Evolutionary conservation across 1,140 invertebrate genomes (phyloP), one percentile per base, ranked within the genome.

Genomic region (Cotesia glomerata): DNA sequence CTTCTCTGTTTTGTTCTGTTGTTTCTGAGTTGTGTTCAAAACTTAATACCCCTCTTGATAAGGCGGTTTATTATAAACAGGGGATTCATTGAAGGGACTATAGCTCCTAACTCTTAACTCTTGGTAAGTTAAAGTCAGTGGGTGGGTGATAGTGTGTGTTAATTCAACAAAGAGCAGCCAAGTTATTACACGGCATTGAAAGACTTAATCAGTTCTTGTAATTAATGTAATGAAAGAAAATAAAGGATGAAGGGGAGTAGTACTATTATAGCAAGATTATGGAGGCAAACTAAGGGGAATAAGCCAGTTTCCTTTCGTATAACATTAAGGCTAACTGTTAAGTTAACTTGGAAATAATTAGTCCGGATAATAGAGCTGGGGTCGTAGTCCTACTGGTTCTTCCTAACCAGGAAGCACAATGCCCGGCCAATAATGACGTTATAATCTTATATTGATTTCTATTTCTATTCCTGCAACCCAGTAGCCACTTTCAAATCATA

Each of bases 311-410:
- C 78, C 80, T 80, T 79, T 77, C 76, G 77, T 77, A 81, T 84
- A 82, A 84, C 84, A 83, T 83, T 84, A 81, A 83, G 81, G 80
- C 81, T 79, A 84, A 83, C 83, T 83, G 82, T 85, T 84, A 79
- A 79, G 81, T 79, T 82, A 84, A 85, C 82, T 85, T 85, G 78
- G 79, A 86, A 85, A 86, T 85, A 87, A 87, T 87, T 87, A 85
- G 83, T 84, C 76, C 69, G 77, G 80, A 83, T 84, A 86, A 86
- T 86, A 81, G 82, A 85, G 81, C 82, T 83, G 77, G 74, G 77
- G 72, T 69, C 34, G 54, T 13, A 84, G 80, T 26, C 26, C 26
- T 26, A 26, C 26, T 26, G 56, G 51, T 61, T 35, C 13, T 51
- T 35, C 63, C 39, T 39, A 26, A 11, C 39, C 64, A 71, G 69